Base-by-base conservation (phyloP, 2,113 vertebrate genomes). In the Phyllostomus discolor region DNA sequence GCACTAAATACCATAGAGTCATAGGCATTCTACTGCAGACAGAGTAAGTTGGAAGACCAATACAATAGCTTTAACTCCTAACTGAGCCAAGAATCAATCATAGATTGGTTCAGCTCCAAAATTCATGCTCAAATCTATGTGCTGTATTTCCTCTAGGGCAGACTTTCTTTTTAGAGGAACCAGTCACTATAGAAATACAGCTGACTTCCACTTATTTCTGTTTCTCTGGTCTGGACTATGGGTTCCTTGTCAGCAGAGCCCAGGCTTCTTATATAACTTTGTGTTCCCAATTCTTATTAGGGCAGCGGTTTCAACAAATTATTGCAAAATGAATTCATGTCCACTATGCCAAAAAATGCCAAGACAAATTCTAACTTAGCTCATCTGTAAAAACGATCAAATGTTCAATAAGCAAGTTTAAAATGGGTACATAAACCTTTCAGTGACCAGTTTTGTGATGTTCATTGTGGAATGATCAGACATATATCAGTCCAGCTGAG, bases 351-450 rank as follows among this genome's bases (percentile, higher is more conserved):
- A 59, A 20, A 81, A 48, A 72, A 35, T 76, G 26, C 19, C 69
- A 86, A 70, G 33, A 72, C 24, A 85, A 20, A 59, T 93, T 91
- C 54, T 75, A 93, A 95, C 64, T 81, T 17, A 43, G 35, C 22
- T 97, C 33, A 85, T 26, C 35, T 88, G 26, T 57, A 76, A 92
- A 93, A 95, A 84, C 31, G 10, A 46, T 19, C 9, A 88, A 7
- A 20, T 64, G 73, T 88, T 88, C 66, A 90, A 88, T 28, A 64
- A 76, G n/a, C 62, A 79, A 66, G 50, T 92, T 88, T 88, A 59
- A 88, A 95, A 95, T 78, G 38, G 7, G 52, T n/a, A 78, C 64
- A 73, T 87, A 57, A 96, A 57, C 8, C 35, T 83, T 92, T 94
- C 48, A 48, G 5, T 62, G 50, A 19, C 41, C 35, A 78, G 26